Evolutionary conservation across 2,113 vertebrate species (phyloP).

Genomic region (Rhea americana): DNA sequence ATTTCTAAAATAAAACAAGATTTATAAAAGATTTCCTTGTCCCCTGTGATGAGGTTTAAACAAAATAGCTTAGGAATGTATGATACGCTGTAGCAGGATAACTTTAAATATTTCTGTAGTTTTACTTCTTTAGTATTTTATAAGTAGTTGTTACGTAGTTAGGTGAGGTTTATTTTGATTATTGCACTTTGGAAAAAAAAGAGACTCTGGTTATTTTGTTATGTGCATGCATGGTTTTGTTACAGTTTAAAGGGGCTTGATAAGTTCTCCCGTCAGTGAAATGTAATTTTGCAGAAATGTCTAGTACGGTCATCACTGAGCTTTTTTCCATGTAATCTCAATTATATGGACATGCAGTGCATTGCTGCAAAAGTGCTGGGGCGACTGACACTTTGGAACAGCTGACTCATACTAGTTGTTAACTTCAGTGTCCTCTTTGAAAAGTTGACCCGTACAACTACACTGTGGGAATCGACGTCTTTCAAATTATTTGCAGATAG

Average conservation of each 20-base stretch:
- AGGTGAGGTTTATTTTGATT: background rate
- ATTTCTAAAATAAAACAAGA: background rate
- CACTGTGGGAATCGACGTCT: constrained; percentile 8
- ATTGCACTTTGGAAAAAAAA: background rate
- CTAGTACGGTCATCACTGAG: background rate
- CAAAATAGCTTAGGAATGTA: background rate
- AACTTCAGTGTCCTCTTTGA: background rate
- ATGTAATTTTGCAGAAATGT: constrained; percentile 35
- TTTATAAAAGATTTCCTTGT: background rate
- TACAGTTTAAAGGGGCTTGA: background rate
- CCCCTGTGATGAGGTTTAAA: background rate
- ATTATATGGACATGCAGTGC: constrained; percentile 17
- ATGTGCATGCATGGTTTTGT: background rate
- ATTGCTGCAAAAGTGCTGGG: background rate
- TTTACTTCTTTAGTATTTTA: background rate
- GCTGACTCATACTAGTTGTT: constrained; percentile 41
- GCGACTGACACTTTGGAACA: constrained; percentile 49
- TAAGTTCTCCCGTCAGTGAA: background rate
- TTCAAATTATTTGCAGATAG: background rate
- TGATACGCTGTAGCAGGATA: background rate
- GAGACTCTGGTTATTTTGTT: background rate
- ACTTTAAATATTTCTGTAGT: background rate
- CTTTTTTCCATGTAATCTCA: constrained; percentile 48
- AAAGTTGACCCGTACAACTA: background rate
- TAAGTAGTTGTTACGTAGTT: background rate